Evolutionary conservation across 2,113 vertebrate species (phyloP), one percentile per base, ranked within the genome.

Genomic region (Struthidea cinerea): DNA sequence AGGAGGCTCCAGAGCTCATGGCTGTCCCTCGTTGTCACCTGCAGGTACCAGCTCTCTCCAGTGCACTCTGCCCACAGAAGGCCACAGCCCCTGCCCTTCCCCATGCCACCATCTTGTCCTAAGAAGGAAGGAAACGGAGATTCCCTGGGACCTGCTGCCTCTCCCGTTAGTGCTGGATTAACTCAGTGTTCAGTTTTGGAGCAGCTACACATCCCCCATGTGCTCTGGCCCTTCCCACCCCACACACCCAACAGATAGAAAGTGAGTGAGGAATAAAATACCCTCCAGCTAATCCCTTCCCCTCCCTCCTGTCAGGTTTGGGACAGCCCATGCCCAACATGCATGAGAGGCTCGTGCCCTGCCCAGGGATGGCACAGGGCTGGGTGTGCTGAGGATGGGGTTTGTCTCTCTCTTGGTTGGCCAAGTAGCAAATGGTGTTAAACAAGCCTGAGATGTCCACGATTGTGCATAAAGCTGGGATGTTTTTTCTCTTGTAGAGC

Each of bases 401-500:
- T n/a, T 56, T 67, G 61, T n/a, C 37, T n/a, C 50, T 64, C 52
- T 57, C 26, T 42, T 50, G 47, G 46, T 93, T 47, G 60, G 91
- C 89, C 89, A 50, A 76, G 68, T 78, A 52, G 44, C 53, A 42
- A 33, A 68, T 27, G 26, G 13, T 88, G 63, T 60, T n/a, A 52
- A 70, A 52, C 28, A n/a, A n/a, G 53, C 85, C 86, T 65, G 78
- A 89, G 91, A 61, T 85, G 56, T 81, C 65, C 64, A 20, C 28
- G 88, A 33, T 69, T 21, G 64, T 89, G 80, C 42, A 59, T 95
- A 93, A 96, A 96, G 76, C 88, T 93, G 93, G 73, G 90, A 90
- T 96, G 47, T 96, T 90, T 95, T 93, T 96, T 96, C 92, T 92
- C 90, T 89, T 11, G n/a, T 95, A 96, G 96, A 96, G 94, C 93